Evolutionary conservation across 2,888 invertebrate genomes (phyloP).

Genomic region (Meteorus colon): DNA sequence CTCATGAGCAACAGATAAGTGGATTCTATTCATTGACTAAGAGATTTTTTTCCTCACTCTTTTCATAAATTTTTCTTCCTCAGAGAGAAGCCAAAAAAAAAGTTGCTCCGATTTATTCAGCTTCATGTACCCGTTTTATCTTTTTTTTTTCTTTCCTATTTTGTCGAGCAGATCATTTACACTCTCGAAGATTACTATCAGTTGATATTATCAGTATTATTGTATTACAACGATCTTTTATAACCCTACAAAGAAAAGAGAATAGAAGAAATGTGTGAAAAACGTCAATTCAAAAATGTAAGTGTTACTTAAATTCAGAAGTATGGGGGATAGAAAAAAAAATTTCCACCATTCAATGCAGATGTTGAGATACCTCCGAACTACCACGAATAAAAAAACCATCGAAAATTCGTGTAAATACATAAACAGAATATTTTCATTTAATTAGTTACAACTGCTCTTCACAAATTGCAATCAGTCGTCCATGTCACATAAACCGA

Average conservation of each 20-base stretch:
- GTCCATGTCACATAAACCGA: too few species aligned
- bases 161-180: neutral
- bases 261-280: neutral
- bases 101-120: neutral
- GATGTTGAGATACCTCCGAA: too few species aligned
- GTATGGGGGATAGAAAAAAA: neutral
- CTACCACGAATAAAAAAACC: too few species aligned
- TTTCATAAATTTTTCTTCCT: neutral
- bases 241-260: neutral
- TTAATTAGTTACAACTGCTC: too few species aligned
- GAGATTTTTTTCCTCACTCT: neutral
- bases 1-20: constrained; percentile 10
- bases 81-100: neutral
- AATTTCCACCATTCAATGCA: neutral
- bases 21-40: constrained; percentile 12
- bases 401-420: too few species aligned
- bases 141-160: neutral
- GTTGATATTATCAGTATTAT: neutral
- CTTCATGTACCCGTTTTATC: neutral
- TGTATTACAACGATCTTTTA: neutral
- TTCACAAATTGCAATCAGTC: too few species aligned
- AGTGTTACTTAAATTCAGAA: neutral
- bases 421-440: too few species aligned
- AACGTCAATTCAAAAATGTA: neutral
- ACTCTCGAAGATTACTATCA: neutral